phyloP scores from a whole-genome alignment of 2,888 invertebrate genomes.

The Phalangium opilio region DNA sequence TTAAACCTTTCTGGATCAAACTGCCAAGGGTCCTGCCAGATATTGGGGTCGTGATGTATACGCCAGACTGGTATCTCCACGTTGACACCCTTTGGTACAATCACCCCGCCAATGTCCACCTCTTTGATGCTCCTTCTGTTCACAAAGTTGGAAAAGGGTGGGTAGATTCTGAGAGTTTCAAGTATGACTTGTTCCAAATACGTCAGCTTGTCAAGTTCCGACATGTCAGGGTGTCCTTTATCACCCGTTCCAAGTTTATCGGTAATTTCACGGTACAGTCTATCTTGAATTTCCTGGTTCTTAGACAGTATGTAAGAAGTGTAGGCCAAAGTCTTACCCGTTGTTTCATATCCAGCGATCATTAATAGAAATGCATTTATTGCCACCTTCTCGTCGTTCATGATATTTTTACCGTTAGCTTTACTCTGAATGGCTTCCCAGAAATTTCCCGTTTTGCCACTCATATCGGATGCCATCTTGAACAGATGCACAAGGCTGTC shows the following conservation, averaged over 20 bases:
- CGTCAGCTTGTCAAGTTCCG: conserved; percentile 2
- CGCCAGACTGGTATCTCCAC: conserved; percentile 21
- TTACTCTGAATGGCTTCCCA: too few species aligned
- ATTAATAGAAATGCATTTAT: conserved; percentile 21
- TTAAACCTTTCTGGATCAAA: conserved; percentile 23
- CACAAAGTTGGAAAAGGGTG: conserved; percentile 19
- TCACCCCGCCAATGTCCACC: conserved; percentile 12
- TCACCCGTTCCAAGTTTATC: background rate
- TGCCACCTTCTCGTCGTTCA: conserved; percentile 14
- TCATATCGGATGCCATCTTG: too few species aligned
- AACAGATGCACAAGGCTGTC: too few species aligned
- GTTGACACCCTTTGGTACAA: conserved; percentile 20
- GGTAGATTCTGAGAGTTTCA: conserved; percentile 15
- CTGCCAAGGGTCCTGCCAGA: conserved; percentile 22
- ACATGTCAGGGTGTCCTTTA: background rate
- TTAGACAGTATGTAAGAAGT: conserved; percentile 34
- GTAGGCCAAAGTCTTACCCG: conserved; percentile 36
- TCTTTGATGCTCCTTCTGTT: conserved; percentile 10
- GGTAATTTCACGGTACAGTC: conserved; percentile 32
- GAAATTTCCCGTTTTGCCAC: too few species aligned
- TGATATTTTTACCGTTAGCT: background rate
- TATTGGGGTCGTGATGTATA: conserved; percentile 22
- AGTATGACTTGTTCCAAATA: conserved; percentile 14
- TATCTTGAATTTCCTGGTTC: conserved; percentile 33
- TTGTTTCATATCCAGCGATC: conserved; percentile 33